Percentiles rank a stretch among this genome's conserved stretches.
Conservation (phyloP, 2,888 invertebrate species). For the Mythimna albipuncta region DNA sequence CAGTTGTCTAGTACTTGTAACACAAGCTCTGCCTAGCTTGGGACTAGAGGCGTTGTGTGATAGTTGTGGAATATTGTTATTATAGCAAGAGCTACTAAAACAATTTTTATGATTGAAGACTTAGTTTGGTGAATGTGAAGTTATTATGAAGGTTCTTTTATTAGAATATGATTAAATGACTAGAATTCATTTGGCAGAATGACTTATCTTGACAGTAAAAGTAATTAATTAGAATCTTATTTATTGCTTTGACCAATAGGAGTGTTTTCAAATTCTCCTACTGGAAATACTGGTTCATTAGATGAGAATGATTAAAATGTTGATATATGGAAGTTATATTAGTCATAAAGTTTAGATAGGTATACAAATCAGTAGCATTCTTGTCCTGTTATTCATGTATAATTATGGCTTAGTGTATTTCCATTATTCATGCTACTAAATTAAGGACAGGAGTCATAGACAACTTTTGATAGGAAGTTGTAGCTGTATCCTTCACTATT, state of each 20-base stretch:
- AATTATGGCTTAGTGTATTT: constrained; percentile 3
- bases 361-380: constrained; percentile 14
- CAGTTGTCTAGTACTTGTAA: too few relatives aligned
- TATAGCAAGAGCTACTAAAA: too few relatives aligned
- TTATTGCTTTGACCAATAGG: constrained; percentile 6
- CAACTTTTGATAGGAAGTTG: constrained; percentile 33
- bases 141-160: constrained; percentile 3
- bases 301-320: constrained; percentile 17
- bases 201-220: background rate
- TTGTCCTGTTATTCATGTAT: background rate
- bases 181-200: background rate
- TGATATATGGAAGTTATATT: constrained; percentile 8
- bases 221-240: constrained; percentile 23
- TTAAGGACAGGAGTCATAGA: constrained; percentile 20
- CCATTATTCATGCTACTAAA: constrained; percentile 8
- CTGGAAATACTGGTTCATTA: constrained; percentile 17
- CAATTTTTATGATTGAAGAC: background rate
- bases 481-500: constrained; percentile 6
- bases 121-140: background rate
- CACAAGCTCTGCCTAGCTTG: too few relatives aligned
- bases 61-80: too few relatives aligned
- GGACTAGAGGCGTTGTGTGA: too few relatives aligned
- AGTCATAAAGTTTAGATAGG: constrained; percentile 5
- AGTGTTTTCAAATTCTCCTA: constrained; percentile 10
- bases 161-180: constrained; percentile 11